phyloP scores from a whole-genome alignment of 2,113 vertebrate species.

The Myanophis thanlyinensis region DNA sequence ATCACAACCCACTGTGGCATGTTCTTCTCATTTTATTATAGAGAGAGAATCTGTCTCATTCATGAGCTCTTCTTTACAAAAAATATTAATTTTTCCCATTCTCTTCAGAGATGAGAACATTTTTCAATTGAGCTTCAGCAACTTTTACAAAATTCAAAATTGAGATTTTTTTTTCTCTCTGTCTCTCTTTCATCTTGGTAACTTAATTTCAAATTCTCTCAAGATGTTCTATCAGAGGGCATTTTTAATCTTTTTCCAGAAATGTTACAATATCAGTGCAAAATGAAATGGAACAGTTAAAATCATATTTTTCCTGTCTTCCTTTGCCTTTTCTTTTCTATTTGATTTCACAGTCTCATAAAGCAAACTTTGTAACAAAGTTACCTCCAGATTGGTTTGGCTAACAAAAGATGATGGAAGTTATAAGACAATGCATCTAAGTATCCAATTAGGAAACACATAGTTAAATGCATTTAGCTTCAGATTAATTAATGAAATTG shows the following conservation, averaged over 20 bases:
- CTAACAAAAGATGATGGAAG: background rate
- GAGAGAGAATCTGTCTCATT: slow-evolving; percentile 57
- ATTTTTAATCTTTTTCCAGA: slow-evolving; percentile 47
- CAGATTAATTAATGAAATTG: background rate
- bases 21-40: slow-evolving; percentile 62
- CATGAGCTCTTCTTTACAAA: slow-evolving; percentile 65
- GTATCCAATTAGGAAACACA: background rate
- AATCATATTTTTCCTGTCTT: background rate
- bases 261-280: background rate
- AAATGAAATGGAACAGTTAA: background rate
- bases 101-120: slow-evolving; percentile 62
- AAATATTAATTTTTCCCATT: slow-evolving; percentile 66
- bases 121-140: slow-evolving; percentile 60
- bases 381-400: background rate
- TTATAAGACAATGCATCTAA: background rate
- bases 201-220: slow-evolving; percentile 18
- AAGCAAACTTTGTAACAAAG: background rate
- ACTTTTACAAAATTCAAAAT: slow-evolving; percentile 65
- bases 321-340: background rate
- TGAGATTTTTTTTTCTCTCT: slow-evolving; percentile 5
- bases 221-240: slow-evolving; percentile 36
- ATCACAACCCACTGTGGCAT: slow-evolving; percentile 61
- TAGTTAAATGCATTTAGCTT: background rate
- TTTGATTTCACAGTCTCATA: background rate
- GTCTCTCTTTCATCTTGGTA: slow-evolving; percentile 31